Evolutionary conservation across 1,140 invertebrate species (phyloP).

Genomic region (Planococcus citri): DNA sequence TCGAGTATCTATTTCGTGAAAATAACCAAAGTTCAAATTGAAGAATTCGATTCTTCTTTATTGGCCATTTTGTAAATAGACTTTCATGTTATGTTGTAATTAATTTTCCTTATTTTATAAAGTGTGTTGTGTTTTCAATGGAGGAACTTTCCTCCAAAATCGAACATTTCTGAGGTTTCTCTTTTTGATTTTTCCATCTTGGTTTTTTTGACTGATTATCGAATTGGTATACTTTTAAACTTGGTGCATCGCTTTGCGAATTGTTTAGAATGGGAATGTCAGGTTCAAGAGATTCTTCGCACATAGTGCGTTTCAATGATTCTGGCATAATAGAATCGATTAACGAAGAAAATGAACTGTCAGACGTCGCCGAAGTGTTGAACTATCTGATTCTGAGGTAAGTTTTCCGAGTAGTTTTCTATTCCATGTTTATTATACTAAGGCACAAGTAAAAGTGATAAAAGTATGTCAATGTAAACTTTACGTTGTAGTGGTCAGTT

Average conservation of each 20-base stretch:
- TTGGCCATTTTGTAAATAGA: no score
- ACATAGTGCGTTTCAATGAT: constrained; percentile 7
- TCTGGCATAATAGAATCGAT: background rate
- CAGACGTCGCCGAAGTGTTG: constrained; percentile 4
- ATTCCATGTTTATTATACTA: background rate
- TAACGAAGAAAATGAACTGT: background rate
- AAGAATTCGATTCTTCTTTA: no score
- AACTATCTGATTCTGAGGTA: constrained; percentile 2
- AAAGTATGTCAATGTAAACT: background rate
- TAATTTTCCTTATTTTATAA: background rate
- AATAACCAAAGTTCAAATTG: no score
- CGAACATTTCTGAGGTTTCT: background rate
- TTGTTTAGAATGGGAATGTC: constrained; percentile 9
- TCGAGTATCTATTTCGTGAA: no score
- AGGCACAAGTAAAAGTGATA: no score
- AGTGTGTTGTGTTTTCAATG: background rate
- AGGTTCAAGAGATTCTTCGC: background rate
- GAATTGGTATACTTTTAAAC: background rate
- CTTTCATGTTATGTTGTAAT: no score
- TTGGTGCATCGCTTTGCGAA: background rate
- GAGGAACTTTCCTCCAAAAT: constrained; percentile 1
- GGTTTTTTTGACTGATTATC: background rate
- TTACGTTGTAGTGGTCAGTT: constrained; percentile 34
- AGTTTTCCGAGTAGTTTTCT: background rate
- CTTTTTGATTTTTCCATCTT: background rate